Conservation (phyloP, 2,888 invertebrate species). For the Meghimatium bilineatum region DNA sequence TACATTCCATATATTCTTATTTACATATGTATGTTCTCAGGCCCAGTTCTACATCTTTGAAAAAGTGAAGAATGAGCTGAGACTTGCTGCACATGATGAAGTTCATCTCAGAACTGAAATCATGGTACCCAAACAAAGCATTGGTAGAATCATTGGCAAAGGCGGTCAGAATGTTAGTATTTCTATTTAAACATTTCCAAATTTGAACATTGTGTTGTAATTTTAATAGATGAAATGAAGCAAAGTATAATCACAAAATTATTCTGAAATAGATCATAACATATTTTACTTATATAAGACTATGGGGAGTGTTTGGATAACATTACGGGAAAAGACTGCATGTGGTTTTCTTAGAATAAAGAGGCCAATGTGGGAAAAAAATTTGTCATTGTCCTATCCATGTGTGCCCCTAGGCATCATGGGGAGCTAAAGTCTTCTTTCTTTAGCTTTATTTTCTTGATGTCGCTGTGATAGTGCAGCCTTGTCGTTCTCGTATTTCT, state of each 20-base stretch:
- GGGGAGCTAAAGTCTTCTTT: too few species aligned
- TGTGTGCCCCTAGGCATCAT: too few species aligned
- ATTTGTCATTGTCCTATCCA: too few species aligned
- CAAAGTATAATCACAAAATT: not conserved
- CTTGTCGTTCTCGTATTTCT: too few species aligned
- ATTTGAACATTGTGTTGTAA: not conserved
- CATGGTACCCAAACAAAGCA: conserved; percentile 90
- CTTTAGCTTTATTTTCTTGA: too few species aligned
- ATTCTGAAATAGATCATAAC: not conserved
- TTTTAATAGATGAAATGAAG: not conserved
- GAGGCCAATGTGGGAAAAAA: too few species aligned
- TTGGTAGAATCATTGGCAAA: conserved; percentile 98
- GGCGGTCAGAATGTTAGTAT: conserved; percentile 76
- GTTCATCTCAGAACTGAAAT: conserved; percentile 96
- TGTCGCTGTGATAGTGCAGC: too few species aligned
- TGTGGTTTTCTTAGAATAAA: too few species aligned
- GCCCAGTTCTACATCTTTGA: conserved; percentile 98
- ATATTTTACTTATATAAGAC: too few species aligned
- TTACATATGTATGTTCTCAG: conserved; percentile 80
- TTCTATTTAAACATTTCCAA: conserved; percentile 45
- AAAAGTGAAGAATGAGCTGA: conserved; percentile 89
- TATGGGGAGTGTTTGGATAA: too few species aligned
- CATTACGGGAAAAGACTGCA: too few species aligned
- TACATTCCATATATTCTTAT: too few species aligned
- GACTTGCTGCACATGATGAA: conserved; percentile 80